Evolutionary conservation across 1,140 invertebrate species (phyloP).

Genomic region (Drosophila pectinifera): DNA sequence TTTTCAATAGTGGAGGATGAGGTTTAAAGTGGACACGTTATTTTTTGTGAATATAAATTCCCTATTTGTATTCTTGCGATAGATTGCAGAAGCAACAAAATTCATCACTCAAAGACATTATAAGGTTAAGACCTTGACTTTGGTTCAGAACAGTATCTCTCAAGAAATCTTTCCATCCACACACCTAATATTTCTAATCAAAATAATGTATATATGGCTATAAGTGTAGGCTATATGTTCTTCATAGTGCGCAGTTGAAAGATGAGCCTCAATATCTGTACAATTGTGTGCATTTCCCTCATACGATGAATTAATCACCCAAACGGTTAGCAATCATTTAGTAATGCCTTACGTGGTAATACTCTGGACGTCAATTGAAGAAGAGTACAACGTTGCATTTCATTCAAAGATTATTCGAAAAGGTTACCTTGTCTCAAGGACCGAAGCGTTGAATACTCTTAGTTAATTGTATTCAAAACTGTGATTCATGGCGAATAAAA

Average conservation of each 20-base stretch:
- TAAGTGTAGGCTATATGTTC: not conserved
- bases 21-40: constrained; percentile 5
- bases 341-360: constrained; percentile 2
- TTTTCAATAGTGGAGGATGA: constrained; percentile 15
- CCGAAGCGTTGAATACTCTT: constrained; percentile 11
- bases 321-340: not conserved
- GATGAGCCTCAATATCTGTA: constrained; percentile 11
- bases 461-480: constrained; percentile 3
- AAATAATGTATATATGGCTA: not conserved
- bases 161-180: not conserved
- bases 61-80: not conserved
- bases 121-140: not conserved
- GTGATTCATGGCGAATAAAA: constrained; percentile 14
- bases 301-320: constrained; percentile 18
- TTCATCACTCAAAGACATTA: not conserved
- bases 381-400: not conserved
- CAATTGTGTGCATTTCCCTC: not conserved
- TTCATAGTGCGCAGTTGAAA: constrained; percentile 29
- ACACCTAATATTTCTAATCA: not conserved
- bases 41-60: not conserved
- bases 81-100: not conserved
- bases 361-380: constrained; percentile 31
- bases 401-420: not conserved
- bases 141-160: not conserved
- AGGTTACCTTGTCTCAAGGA: constrained; percentile 1